These are phyloP conservation scores for Isurus oxyrinchus DNA, from an alignment of 2,113 vertebrate species.

Conservation along the genomic window DNA sequence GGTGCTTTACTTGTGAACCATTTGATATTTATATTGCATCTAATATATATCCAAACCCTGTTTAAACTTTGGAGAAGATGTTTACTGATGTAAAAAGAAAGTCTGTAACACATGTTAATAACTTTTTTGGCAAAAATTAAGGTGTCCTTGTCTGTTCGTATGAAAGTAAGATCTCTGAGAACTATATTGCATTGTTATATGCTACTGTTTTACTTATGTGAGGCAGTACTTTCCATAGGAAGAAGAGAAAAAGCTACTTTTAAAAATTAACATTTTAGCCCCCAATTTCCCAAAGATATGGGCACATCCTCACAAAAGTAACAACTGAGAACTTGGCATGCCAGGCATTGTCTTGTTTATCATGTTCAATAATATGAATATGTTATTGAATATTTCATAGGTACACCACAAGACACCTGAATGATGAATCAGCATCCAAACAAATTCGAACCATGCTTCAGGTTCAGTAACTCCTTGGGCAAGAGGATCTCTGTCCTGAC, in stretches of 20 bases:
- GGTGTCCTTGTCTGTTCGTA: neutral
- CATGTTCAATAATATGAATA: neutral
- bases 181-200: neutral
- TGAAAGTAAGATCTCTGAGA: neutral
- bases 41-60: neutral
- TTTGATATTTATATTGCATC: neutral
- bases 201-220: neutral
- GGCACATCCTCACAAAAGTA: neutral
- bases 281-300: neutral
- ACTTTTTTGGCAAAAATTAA: neutral
- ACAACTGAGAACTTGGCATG: neutral
- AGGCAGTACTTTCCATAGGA: neutral
- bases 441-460: constrained; percentile 96
- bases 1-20: neutral
- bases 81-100: neutral
- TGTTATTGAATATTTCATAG: constrained; percentile 50
- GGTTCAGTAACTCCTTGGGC: constrained; percentile 61
- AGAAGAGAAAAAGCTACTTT: neutral
- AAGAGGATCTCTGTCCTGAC: constrained; percentile 82
- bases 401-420: constrained; percentile 99
- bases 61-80: neutral
- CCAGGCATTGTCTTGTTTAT: neutral
- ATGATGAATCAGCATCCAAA: constrained; percentile 95
- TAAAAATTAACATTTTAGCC: neutral
- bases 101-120: neutral